Evolutionary conservation across 2,113 vertebrate species (phyloP).

Genomic region (Galemys pyrenaicus): DNA sequence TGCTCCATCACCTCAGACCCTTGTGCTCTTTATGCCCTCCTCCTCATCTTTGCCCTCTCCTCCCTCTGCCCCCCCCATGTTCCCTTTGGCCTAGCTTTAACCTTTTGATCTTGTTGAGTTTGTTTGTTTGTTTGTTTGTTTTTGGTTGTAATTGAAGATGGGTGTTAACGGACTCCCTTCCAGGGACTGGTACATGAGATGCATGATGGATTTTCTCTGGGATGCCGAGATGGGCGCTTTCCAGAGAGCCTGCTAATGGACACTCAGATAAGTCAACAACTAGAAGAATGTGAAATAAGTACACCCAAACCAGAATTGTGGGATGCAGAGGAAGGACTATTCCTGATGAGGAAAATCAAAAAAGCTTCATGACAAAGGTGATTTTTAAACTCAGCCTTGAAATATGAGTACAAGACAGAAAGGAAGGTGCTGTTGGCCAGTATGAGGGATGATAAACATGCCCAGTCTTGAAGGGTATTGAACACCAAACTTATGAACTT

Average conservation of each 20-base stretch:
- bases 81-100: no score
- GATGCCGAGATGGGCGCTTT: neutral
- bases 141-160: no score
- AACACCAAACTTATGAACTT: neutral
- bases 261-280: neutral
- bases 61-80: no score
- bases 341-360: neutral
- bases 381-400: neutral
- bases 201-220: neutral
- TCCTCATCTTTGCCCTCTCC: no score
- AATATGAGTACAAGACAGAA: neutral
- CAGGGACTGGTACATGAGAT: neutral
- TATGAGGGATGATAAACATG: neutral
- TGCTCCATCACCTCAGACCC: no score
- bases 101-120: no score
- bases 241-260: neutral
- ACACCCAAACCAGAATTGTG: neutral
- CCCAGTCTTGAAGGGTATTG: neutral
- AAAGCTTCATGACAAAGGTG: neutral
- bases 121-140: no score
- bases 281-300: neutral
- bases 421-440: neutral
- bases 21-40: no score
- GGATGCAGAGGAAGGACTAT: neutral
- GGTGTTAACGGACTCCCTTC: neutral